Evolutionary conservation across 2,888 invertebrate genomes (phyloP).

Genomic region (Steromphala cineraria): DNA sequence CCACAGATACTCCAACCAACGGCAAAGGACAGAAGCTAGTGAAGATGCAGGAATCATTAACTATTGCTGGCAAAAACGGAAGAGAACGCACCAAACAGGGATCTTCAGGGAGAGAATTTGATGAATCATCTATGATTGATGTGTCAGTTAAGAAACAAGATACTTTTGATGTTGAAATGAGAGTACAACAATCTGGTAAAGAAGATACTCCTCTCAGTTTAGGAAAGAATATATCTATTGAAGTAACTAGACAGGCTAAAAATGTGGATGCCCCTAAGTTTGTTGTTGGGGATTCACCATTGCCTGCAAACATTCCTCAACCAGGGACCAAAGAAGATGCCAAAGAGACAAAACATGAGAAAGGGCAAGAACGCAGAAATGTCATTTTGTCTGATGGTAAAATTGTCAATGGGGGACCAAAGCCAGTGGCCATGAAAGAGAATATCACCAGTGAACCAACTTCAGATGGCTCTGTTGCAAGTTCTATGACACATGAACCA

Average conservation of each 20-base stretch:
- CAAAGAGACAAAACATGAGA: background rate
- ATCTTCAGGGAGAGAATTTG: too few relatives aligned
- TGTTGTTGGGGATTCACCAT: background rate
- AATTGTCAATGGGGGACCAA: background rate
- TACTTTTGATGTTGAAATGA: too few relatives aligned
- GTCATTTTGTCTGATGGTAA: background rate
- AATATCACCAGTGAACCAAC: background rate
- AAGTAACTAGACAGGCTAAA: background rate
- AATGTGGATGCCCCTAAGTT: background rate
- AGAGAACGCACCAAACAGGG: background rate
- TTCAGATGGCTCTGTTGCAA: background rate
- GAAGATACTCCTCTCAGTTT: too few relatives aligned
- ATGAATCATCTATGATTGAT: too few relatives aligned
- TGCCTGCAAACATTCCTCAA: background rate
- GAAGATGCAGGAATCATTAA: background rate
- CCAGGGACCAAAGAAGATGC: conserved; percentile 1
- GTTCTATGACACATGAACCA: background rate
- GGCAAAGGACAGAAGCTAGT: background rate
- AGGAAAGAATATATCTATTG: too few relatives aligned
- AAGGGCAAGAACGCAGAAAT: background rate
- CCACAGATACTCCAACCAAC: background rate
- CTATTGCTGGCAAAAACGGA: background rate
- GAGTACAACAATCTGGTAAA: too few relatives aligned
- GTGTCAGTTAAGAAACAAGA: too few relatives aligned
- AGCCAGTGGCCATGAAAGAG: background rate